Base-by-base conservation (phyloP, 2,888 invertebrate genomes). In the Sycophila texana region DNA sequence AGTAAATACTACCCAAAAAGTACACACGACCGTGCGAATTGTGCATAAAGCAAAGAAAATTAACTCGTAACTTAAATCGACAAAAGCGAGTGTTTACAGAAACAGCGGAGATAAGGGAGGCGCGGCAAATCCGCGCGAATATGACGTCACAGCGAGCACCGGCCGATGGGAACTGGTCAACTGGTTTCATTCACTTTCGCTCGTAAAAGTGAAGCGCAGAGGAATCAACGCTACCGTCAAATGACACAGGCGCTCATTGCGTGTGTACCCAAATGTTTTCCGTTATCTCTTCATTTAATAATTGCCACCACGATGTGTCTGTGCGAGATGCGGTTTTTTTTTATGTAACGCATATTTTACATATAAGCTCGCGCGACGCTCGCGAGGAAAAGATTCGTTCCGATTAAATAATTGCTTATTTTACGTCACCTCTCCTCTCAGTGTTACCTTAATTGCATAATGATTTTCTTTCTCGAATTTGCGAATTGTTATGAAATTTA, bases 161-260 rank as follows among this genome's bases (percentile, higher is more conserved):
- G 39, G 7, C 39, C 39, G 39, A 39, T 39, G 39, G 39, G 39
- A 39, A 39, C 39, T 39, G 39, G 49, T 4, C 63, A 73, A 73
- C 73, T 73, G 63, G 72, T 73, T 73, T 73, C 63, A 53, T 53
- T 72, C 72, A 72, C 72, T 72, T 72, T 72, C 72, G 51, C 53
- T 7, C 7, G 47, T 57, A 71, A 67, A 26, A 51, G 26, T 61
- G 51, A 61, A 61, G 53, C 51, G 53, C 51, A 51, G 47, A 20
- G 39, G 53, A 53, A 51, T 67, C 13, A 16, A 53, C 63, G 30
- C 61, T 51, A n/a, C 51, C 14, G 51, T 71, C 20, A 14, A n/a
- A 13, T n/a, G 14, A 12, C 58, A 18, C 22, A 13, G 10, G 4
- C 49, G 22, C 58, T 12, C 66, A 16, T 39, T 30, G 39, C 57